Base-by-base conservation (phyloP, 2,888 invertebrate genomes). In the Thumatha senex region DNA sequence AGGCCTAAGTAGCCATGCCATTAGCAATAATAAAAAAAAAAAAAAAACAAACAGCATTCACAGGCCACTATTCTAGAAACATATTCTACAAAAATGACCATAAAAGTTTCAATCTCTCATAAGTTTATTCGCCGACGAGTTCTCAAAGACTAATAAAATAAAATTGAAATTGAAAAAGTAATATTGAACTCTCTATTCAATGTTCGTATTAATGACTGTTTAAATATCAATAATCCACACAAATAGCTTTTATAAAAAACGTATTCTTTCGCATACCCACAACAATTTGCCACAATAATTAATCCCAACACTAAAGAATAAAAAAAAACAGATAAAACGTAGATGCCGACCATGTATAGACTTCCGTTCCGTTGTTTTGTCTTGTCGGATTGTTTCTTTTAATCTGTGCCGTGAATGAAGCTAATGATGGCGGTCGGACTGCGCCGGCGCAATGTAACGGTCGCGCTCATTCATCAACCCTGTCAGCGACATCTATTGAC, bases 401-500 rank as follows among this genome's bases (percentile, higher is more conserved):
- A 82, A 86, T 86, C 80, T 84, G 71, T 67, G 71, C 72, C 71
- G 72, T 83, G 84, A 84, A 86, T 83, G 84, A 70, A 82, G 85
- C 83, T 87, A 89, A 88, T 86, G 87, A 87, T 63, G 64, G 49
- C 49, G 54, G 62, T 41, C 51, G 55, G 64, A 61, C 48, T 29
- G 58, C 54, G 69, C 61, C 53, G 51, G 57, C 68, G 80, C 85
- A 80, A 31, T 74, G 74, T 84, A 87, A 86, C 89, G 84, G 85
- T 82, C 68, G 78, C 70, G 77, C 82, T 87, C 88, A 88, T 89
- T 88, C 87, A 89, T 89, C 89, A 88, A 78, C 77, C 74, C 84
- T 82, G 86, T 86, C 87, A 84, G 78, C 85, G 88, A 85, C 89
- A 88, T 88, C 86, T 87, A 89, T 89, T 89, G 89, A 87, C 89